Percentiles rank a stretch among this genome's conserved stretches.
These are phyloP conservation scores for Bolinopsis microptera DNA, from an alignment of 37 sponge, comb jelly and placozoan genomes.

Conservation along the genomic window DNA sequence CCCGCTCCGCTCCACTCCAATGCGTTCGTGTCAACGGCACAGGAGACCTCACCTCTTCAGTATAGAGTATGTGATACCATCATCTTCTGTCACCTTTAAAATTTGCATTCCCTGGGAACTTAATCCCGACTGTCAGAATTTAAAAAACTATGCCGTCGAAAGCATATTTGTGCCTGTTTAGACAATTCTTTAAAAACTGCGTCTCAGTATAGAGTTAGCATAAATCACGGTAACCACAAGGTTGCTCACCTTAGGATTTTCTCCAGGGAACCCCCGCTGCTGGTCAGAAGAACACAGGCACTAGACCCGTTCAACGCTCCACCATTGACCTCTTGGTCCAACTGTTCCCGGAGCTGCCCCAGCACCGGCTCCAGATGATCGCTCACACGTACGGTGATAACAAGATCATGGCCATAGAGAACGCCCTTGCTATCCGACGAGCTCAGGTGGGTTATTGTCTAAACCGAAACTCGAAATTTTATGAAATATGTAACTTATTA, in stretches of 20 bases:
- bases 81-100: background rate
- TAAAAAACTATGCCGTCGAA: background rate
- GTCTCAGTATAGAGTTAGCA: background rate
- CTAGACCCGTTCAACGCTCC: slow-evolving; percentile 6
- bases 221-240: background rate
- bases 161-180: background rate
- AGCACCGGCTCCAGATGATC: slow-evolving; percentile 50
- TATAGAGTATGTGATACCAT: background rate
- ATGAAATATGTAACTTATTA: too few species aligned
- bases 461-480: background rate
- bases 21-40: background rate
- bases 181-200: background rate
- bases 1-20: background rate
- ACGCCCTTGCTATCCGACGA: slow-evolving; percentile 10
- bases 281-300: background rate
- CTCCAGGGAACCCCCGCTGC: background rate
- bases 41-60: slow-evolving; percentile 1
- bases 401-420: slow-evolving; percentile 59
- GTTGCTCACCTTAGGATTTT: background rate
- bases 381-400: slow-evolving; percentile 46
- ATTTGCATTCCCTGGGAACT: background rate
- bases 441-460: slow-evolving; percentile 14
- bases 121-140: background rate
- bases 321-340: slow-evolving; percentile 43
- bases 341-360: slow-evolving; percentile 42